A percentile compares a stretch with the other conserved stretches of the same genome.
These are phyloP conservation scores for Lydus trimaculatus DNA, from an alignment of 2,888 invertebrate genomes.

Conservation along the genomic window DNA sequence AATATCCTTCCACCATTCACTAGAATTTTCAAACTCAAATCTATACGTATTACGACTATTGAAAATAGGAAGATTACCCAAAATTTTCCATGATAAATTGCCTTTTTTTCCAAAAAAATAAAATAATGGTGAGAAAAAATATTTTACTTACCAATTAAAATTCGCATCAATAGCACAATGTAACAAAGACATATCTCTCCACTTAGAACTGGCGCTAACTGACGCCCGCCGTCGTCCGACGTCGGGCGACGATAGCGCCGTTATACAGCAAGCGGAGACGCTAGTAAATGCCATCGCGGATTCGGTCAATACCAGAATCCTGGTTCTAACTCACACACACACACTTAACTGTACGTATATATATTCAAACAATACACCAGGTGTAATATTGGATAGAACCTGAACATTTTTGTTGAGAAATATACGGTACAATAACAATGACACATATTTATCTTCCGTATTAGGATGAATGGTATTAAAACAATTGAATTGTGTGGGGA, in stretches of 20 bases:
- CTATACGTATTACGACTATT: no score
- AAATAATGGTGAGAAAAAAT: no score
- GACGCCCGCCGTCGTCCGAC: conserved; percentile 55
- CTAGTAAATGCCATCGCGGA: conserved; percentile 50
- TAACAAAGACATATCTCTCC: conserved; percentile 57
- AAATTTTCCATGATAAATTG: no score
- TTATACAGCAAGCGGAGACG: conserved; percentile 56
- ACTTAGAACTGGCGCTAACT: conserved; percentile 58
- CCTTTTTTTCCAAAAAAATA: no score
- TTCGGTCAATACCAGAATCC: conserved; percentile 57
- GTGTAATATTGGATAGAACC: neutral
- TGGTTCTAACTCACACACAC: conserved; percentile 37
- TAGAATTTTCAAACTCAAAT: no score
- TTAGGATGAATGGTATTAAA: neutral
- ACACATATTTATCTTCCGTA: neutral
- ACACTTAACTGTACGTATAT: neutral
- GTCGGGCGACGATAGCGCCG: conserved; percentile 58
- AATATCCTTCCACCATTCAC: neutral
- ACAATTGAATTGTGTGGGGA: neutral
- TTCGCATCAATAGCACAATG: conserved; percentile 52
- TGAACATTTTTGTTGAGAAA: neutral
- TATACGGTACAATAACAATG: neutral
- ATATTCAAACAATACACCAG: neutral
- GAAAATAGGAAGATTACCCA: no score
- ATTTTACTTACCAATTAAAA: conserved; percentile 56